Evolutionary conservation across 2,113 vertebrate species (phyloP), one percentile per base, ranked within the genome.

Genomic region (Brienomyrus longianalis): DNA sequence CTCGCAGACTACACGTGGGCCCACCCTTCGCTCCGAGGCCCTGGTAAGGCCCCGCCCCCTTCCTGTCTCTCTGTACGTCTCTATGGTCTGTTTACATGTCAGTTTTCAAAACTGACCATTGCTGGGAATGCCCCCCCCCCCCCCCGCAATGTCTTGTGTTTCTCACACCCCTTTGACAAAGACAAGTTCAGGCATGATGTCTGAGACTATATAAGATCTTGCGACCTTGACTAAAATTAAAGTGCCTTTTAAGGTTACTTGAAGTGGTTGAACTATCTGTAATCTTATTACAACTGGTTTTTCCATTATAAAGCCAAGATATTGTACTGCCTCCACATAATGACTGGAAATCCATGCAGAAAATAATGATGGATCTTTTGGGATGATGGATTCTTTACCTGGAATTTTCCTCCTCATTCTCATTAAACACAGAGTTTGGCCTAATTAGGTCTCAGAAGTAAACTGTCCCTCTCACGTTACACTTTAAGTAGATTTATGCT

Each of bases 11-110:
- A 92, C 95, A 56, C 96, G 96, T 94, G 96, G 97, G 95, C 92
- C 96, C 74, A 94, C 97, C 17, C 94, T 97, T 92, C 98, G 96
- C 89, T 95, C 96, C 0, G 98, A 99, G 91, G 96, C 94, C 89
- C 94, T 98, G 98, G 98, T 99, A 97, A 97, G 97, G 93, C 88
- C 89, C 83, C 6, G 59, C 47, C 19, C 70, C 47, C 13, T 35
- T 83, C 77, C 87, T 59, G 45, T 0, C 87, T 83, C 86, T 74
- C 43, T 1, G n/a, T 90, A 56, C 90, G 35, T 51, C 90, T 77
- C 50, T 87, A 6, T 39, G 43, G 13, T n/a, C 56, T 88, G 59
- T 70, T 48, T 15, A 23, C 43, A 15, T 88, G 54, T 35, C 51
- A 59, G 51, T 59, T 52, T 21, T 56, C 43, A 47, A 50, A 17